Conservation (phyloP, 2,113 vertebrate genomes). For the Varanus salvator region DNA sequence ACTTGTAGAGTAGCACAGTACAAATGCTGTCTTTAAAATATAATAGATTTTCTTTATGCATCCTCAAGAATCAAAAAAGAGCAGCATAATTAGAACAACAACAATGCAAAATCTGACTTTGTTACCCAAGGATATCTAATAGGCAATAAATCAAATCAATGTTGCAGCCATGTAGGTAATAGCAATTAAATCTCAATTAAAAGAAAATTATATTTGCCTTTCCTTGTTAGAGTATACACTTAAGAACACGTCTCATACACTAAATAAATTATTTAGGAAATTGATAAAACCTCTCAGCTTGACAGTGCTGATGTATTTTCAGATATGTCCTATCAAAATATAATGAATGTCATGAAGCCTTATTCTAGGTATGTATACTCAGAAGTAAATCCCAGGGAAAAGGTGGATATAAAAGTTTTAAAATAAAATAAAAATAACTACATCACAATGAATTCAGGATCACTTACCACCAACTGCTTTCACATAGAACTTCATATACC, state of each 20-base stretch:
- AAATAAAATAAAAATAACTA: neutral
- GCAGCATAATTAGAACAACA: neutral
- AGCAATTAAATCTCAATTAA: conserved; percentile 31
- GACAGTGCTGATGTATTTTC: neutral
- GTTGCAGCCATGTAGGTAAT: conserved; percentile 50
- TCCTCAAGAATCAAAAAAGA: conserved; percentile 42
- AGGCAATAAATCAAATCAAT: conserved; percentile 69
- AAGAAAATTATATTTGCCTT: conserved; percentile 64
- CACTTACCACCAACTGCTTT: neutral
- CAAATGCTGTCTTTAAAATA: conserved; percentile 43
- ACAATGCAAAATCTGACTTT: conserved; percentile 45
- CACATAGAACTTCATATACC: neutral
- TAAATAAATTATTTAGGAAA: conserved; percentile 7
- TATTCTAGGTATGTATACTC: neutral
- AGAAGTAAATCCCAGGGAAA: neutral
- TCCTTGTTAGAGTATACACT: conserved; percentile 44
- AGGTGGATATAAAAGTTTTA: neutral
- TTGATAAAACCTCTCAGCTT: conserved; percentile 33
- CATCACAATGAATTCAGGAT: neutral
- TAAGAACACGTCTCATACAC: conserved; percentile 45
- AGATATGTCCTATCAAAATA: neutral
- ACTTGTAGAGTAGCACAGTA: conserved; percentile 39
- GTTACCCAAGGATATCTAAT: conserved; percentile 53
- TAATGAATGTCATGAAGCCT: neutral
- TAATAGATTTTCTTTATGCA: conserved; percentile 50